Conservation (phyloP, 35 echinoderm and acorn worm species). For the Amphiura filiformis region DNA sequence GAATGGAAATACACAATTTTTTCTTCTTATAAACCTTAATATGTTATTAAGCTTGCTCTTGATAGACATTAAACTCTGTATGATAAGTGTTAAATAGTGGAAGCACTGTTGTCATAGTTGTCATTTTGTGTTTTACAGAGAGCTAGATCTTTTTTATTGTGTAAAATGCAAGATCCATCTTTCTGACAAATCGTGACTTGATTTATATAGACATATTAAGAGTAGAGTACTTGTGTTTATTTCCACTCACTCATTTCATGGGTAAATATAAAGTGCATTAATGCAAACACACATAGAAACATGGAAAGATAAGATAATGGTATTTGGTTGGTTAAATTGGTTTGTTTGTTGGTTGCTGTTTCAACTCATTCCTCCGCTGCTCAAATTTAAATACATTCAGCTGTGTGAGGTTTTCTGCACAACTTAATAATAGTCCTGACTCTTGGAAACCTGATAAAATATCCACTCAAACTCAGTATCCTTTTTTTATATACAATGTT, state of each 20-base stretch:
- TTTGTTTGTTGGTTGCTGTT: neutral
- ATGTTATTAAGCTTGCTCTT: neutral
- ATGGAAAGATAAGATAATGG: neutral
- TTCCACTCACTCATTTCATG: neutral
- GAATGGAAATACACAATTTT: neutral
- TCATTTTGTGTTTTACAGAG: neutral
- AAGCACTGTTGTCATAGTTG: neutral
- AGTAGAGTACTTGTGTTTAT: neutral
- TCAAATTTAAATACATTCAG: neutral
- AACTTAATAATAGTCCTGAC: neutral
- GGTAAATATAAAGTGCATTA: neutral
- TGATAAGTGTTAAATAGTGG: neutral
- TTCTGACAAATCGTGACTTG: neutral
- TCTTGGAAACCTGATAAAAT: neutral
- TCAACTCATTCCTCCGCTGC: neutral
- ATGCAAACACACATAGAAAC: neutral
- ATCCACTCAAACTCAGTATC: too few relatives aligned
- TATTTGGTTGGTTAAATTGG: neutral
- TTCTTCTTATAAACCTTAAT: neutral
- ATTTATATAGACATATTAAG: neutral
- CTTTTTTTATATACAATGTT: too few relatives aligned
- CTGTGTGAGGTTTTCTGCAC: neutral
- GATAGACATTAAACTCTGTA: too few relatives aligned
- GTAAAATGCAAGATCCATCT: neutral
- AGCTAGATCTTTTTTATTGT: neutral